Percentiles rank a stretch among this genome's conserved stretches.
phyloP scores from a whole-genome alignment of 35 echinoderm and acorn worm genomes.

The Amphiura filiformis region DNA sequence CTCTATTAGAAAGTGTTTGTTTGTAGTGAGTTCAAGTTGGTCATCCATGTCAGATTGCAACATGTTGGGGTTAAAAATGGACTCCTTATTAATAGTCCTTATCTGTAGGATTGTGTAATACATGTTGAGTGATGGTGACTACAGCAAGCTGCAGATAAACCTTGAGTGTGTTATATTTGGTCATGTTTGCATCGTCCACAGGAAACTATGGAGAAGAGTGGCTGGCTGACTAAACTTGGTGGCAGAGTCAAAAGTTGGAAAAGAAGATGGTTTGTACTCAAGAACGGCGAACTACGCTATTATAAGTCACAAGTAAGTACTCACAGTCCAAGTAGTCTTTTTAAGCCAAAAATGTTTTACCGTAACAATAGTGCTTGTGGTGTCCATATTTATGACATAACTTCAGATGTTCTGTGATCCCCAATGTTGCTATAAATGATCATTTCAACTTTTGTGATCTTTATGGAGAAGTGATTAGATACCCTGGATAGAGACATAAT shows the following conservation, averaged over 20 bases:
- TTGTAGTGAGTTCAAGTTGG: too few relatives aligned
- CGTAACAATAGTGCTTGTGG: too few relatives aligned
- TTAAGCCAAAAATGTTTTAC: background rate
- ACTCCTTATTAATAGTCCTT: too few relatives aligned
- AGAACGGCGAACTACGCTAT: slow-evolving; percentile 76
- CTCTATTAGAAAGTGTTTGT: too few relatives aligned
- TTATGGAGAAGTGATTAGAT: too few relatives aligned
- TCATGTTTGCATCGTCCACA: slow-evolving; percentile 12
- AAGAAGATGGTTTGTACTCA: slow-evolving; percentile 95
- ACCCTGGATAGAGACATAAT: too few relatives aligned
- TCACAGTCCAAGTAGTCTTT: background rate
- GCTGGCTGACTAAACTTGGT: slow-evolving; percentile 95
- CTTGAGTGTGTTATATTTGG: background rate
- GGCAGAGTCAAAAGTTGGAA: slow-evolving; percentile 97
- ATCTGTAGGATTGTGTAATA: background rate
- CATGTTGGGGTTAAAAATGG: too few relatives aligned
- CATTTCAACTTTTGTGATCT: too few relatives aligned
- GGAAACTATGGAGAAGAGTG: slow-evolving; percentile 76
- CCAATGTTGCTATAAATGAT: too few relatives aligned
- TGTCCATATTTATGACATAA: too few relatives aligned
- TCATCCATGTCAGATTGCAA: too few relatives aligned
- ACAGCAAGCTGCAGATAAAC: background rate
- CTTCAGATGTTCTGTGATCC: too few relatives aligned
- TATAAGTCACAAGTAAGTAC: slow-evolving; percentile 86
- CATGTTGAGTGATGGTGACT: background rate